Evolutionary conservation across 92 coral and sea anemone genomes (phyloP).

Genomic region (Siderastrea siderea): DNA sequence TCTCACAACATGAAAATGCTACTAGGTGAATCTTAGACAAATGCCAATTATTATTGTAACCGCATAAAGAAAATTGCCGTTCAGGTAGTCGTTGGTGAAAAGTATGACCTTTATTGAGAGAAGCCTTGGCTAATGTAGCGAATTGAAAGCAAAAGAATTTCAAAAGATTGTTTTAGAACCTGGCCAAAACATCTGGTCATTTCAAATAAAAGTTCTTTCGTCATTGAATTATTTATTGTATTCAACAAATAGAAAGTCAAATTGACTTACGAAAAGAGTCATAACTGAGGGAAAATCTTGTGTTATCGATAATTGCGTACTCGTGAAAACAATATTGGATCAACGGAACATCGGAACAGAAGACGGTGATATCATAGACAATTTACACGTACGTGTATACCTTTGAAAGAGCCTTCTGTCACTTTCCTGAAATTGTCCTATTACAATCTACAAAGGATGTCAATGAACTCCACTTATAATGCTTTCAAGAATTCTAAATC

Average conservation of each 20-base stretch:
- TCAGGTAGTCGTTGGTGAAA: not conserved
- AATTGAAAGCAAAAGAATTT: not conserved
- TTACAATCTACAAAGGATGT: constrained; percentile 7
- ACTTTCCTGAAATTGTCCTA: not conserved
- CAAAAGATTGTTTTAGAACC: constrained; percentile 6
- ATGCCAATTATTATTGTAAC: not conserved
- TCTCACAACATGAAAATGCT: constrained; percentile 4
- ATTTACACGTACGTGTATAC: not conserved
- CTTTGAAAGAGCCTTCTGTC: not conserved
- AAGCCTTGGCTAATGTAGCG: not conserved
- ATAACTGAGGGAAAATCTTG: constrained; percentile 28
- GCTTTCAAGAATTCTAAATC: not conserved
- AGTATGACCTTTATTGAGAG: not conserved
- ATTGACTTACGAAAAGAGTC: constrained; percentile 40
- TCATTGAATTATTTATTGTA: constrained; percentile 49
- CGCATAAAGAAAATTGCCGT: not conserved
- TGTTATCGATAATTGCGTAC: constrained; percentile 13
- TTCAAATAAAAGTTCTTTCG: constrained; percentile 41
- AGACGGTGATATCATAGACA: not conserved
- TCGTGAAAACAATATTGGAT: constrained; percentile 5
- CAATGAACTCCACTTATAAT: constrained; percentile 21
- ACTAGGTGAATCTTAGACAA: not conserved
- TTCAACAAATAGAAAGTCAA: constrained; percentile 54
- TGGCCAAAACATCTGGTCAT: constrained; percentile 33
- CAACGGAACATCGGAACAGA: not conserved